phyloP scores from a whole-genome alignment of 2,797 vertebrate genomes.

The Tragopan temminckii region DNA sequence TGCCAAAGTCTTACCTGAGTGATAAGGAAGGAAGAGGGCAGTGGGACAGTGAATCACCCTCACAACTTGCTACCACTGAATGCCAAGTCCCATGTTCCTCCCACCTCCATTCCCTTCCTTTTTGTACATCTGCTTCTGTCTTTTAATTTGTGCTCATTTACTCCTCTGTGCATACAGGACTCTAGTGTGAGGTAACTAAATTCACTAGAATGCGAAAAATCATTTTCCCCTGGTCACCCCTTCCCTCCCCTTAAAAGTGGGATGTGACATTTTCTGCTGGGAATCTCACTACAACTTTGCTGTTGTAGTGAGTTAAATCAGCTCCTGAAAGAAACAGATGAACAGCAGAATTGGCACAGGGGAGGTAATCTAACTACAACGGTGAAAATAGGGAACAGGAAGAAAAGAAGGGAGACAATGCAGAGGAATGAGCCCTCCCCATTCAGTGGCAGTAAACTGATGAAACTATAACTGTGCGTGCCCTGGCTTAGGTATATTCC shows the following conservation, averaged over 20 bases:
- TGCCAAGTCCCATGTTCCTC: not conserved
- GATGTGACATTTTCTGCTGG: not conserved
- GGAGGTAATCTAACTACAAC: not conserved
- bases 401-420: not conserved
- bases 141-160: not conserved
- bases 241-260: too few species aligned
- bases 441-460: not conserved
- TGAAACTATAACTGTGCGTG: accelerated
- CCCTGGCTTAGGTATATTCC: not conserved
- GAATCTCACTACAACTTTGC: not conserved
- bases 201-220: not conserved
- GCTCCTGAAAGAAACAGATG: not conserved
- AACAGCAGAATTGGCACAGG: not conserved
- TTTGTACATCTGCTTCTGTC: not conserved
- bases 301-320: not conserved
- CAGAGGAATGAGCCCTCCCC: not conserved
- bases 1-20: not conserved
- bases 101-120: not conserved
- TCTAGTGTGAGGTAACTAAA: not conserved
- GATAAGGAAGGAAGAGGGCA: not conserved
- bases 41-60: not conserved
- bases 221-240: not conserved
- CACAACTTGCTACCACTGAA: not conserved
- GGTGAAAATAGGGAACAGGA: not conserved
- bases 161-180: accelerated